phyloP scores from a whole-genome alignment of 1,140 invertebrate genomes.

The Thaumatotibia leucotreta region DNA sequence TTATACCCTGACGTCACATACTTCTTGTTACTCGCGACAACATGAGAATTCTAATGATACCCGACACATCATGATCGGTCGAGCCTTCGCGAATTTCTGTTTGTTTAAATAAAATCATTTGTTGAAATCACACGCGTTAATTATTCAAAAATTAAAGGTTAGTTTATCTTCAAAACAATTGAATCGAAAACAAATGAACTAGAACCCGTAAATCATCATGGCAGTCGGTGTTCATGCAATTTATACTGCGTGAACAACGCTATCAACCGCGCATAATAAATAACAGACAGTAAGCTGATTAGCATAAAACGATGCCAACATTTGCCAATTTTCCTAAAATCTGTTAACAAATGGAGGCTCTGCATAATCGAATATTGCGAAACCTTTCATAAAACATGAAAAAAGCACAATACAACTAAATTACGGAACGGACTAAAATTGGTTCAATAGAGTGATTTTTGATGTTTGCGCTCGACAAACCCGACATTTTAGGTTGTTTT shows the following conservation, averaged over 20 bases:
- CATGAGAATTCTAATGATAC: too few species aligned
- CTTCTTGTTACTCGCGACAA: too few species aligned
- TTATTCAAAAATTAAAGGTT: neutral
- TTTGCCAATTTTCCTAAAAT: constrained; percentile 67
- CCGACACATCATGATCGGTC: too few species aligned
- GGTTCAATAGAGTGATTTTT: neutral
- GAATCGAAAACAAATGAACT: constrained; percentile 15
- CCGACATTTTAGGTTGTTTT: neutral
- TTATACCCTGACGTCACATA: too few species aligned
- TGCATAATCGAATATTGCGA: constrained; percentile 63
- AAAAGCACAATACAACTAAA: neutral
- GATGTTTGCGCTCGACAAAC: constrained; percentile 1
- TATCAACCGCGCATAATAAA: constrained; percentile 61
- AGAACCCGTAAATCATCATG: constrained; percentile 58
- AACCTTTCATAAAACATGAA: neutral
- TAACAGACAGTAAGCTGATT: constrained; percentile 69
- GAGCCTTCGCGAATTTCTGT: too few species aligned
- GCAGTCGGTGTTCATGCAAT: constrained; percentile 54
- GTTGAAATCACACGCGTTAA: too few species aligned
- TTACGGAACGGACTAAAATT: neutral
- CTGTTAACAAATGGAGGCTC: constrained; percentile 73
- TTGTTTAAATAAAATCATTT: too few species aligned
- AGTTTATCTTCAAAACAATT: neutral
- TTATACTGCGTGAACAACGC: constrained; percentile 58
- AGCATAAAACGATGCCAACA: constrained; percentile 67